Base-by-base conservation (phyloP, 2,888 invertebrate genomes). In the Cantharis nigra region DNA sequence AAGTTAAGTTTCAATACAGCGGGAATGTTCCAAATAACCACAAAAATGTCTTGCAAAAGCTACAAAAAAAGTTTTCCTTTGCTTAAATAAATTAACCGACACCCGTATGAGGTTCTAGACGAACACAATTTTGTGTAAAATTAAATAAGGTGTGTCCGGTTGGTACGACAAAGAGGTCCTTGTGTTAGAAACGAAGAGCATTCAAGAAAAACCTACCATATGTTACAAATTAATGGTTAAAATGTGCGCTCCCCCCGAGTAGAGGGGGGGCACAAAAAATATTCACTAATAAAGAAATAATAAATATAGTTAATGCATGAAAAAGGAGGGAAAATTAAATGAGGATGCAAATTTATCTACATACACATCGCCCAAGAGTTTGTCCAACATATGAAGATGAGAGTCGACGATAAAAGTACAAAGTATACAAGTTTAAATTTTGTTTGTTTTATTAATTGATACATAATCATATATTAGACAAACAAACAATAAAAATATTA, bases 21-120 rank as follows among this genome's bases (percentile, higher is more conserved):
- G 86, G 87, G 87, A 87, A 87, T 87, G 87, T 87, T 87, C 85
- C 85, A 85, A 86, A 85, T 85, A 81, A 83, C 81, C 82, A 83
- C 82, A 78, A 77, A 77, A 63, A 74, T 76, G 77, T 69, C 65
- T 74, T 76, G 77, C 72, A 69, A 76, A 69, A 72, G 69, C 72
- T 76, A 70, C 64, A 69, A 64, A 71, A 77, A 64, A 18, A 65
- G 18, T 72, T 63, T 49, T 69, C 64, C 74, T 79, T 75, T 72
- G 77, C 74, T 76, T 72, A 75, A 71, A 69, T 13, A 62, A 69
- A 74, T 67, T 26, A 65, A 77, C 74, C 74, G 49, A 77, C 71
- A 77, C 71, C 74, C 49, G 49, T 49, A 49, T 49, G 49, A 49
- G 49, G 49, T 30, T 30, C 69, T 30, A 69, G 16, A 28, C 28